phyloP scores from a whole-genome alignment of 2,797 vertebrate genomes.

The Rhinophrynus dorsalis region DNA sequence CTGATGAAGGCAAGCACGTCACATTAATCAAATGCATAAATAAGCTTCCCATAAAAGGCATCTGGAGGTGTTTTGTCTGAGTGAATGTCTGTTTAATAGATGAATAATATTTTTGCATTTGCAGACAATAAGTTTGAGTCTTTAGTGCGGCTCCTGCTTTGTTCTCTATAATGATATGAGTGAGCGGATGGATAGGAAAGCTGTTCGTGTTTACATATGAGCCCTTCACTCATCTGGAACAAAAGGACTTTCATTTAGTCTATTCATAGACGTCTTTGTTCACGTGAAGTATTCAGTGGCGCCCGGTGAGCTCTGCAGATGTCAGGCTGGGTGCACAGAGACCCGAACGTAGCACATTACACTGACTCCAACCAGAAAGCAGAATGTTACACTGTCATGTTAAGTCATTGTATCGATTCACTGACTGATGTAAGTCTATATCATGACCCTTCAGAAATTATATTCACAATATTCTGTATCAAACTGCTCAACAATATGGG shows the following conservation, averaged over 20 bases:
- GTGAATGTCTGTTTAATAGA: constrained; percentile 47
- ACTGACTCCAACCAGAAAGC: too few species aligned
- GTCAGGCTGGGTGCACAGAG: too few species aligned
- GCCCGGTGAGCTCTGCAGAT: not conserved
- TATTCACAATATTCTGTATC: too few species aligned
- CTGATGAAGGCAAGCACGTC: not conserved
- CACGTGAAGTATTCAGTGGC: not conserved
- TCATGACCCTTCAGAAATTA: too few species aligned
- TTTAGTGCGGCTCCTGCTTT: constrained; percentile 50
- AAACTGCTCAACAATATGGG: too few species aligned
- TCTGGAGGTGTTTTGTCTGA: constrained; percentile 43
- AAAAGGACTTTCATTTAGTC: constrained; percentile 7
- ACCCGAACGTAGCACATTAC: too few species aligned
- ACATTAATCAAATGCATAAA: constrained; percentile 56
- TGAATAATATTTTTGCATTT: constrained; percentile 33
- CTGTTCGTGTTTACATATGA: constrained; percentile 29
- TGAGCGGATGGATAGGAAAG: too few species aligned
- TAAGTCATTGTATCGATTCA: too few species aligned
- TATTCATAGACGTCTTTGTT: not conserved
- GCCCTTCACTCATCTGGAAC: constrained; percentile 51
- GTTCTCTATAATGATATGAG: constrained; percentile 61
- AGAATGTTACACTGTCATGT: too few species aligned
- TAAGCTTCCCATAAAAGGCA: constrained; percentile 46
- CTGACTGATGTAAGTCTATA: too few species aligned
- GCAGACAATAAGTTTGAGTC: not conserved